A percentile compares a stretch with the other conserved stretches of the same genome.
phyloP scores from a whole-genome alignment of 53 echinoderm and acorn worm species.

The Paelopatides confundens region DNA sequence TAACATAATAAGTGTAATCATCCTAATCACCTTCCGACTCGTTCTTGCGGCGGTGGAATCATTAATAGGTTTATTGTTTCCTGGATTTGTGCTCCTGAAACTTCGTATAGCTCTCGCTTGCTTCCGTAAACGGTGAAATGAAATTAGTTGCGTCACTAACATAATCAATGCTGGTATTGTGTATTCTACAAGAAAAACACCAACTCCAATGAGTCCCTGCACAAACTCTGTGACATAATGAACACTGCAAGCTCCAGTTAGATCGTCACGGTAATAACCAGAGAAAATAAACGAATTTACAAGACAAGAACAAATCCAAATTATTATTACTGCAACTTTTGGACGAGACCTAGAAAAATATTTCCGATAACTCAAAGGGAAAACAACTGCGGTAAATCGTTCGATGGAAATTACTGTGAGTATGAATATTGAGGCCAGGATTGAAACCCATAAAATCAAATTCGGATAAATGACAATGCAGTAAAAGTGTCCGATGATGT shows the following conservation, averaged over 20 bases:
- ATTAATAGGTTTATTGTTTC: background rate
- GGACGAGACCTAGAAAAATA: background rate
- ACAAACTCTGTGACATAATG: background rate
- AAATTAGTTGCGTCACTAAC: slow-evolving; percentile 71
- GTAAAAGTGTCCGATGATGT: background rate
- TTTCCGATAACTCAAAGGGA: background rate
- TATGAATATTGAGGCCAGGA: background rate
- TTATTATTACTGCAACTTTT: background rate
- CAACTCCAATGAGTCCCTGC: slow-evolving; percentile 58
- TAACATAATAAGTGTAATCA: slow-evolving; percentile 28
- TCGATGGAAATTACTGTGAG: background rate
- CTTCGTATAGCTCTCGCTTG: no score
- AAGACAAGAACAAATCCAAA: background rate
- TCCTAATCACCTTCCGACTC: slow-evolving; percentile 41
- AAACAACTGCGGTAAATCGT: slow-evolving; percentile 3
- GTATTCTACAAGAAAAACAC: slow-evolving; percentile 64
- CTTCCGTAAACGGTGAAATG: no score
- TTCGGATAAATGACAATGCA: background rate
- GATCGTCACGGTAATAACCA: background rate
- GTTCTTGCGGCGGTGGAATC: background rate
- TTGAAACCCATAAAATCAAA: background rate
- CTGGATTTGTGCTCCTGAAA: background rate
- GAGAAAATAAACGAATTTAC: background rate
- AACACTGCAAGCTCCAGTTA: background rate
- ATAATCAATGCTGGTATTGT: slow-evolving; percentile 73